Conservation (phyloP, 2,113 vertebrate genomes). For the human (Homo sapiens) region DNA sequence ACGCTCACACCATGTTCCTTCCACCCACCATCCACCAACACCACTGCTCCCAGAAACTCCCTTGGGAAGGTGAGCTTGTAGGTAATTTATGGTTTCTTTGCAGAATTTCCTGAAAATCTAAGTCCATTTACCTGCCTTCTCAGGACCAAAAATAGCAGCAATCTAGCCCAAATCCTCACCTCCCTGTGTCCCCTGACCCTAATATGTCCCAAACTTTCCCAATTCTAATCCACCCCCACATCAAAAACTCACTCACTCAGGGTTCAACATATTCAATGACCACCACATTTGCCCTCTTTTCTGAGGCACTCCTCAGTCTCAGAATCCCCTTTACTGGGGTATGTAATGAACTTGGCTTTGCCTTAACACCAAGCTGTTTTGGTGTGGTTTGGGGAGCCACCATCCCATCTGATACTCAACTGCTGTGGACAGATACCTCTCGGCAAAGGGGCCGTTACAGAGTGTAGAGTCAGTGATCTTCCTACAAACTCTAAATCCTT, state of each 20-base stretch:
- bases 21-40: neutral
- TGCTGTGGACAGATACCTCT: neutral
- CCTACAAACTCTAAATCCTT: neutral
- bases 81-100: neutral
- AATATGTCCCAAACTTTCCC: neutral
- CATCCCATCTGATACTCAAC: neutral
- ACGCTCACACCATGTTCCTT: too few relatives aligned
- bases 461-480: too few relatives aligned
- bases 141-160: neutral
- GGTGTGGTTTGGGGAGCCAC: too few relatives aligned
- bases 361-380: neutral
- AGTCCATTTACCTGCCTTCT: neutral
- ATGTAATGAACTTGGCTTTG: neutral
- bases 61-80: neutral
- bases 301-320: neutral
- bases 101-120: neutral
- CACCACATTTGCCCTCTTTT: too few relatives aligned
- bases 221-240: neutral
- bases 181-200: neutral
- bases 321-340: too few relatives aligned
- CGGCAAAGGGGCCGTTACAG: too few relatives aligned
- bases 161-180: neutral
- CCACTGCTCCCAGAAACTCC: neutral
- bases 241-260: neutral
- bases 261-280: neutral